Percentiles rank a stretch among this genome's conserved stretches.
These are phyloP conservation scores for Lutjanus campechanus DNA, from an alignment of 2,797 vertebrate species.

Conservation along the genomic window DNA sequence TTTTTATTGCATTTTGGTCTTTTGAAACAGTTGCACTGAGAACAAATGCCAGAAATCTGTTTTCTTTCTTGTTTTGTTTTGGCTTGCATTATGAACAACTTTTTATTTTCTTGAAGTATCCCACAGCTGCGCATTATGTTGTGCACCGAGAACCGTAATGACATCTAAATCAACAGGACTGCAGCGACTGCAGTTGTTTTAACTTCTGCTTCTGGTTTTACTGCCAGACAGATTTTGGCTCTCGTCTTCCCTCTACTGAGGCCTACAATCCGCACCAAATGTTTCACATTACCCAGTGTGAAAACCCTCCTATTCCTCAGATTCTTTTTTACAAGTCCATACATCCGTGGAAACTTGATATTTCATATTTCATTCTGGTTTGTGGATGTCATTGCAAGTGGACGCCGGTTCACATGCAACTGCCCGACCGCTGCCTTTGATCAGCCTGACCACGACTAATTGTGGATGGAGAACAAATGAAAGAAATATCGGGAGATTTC, in stretches of 20 bases:
- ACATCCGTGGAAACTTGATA: slow-evolving; percentile 98
- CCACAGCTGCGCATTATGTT: slow-evolving; percentile 54
- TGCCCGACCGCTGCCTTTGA: slow-evolving; percentile 92
- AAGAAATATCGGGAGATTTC: slow-evolving; percentile 99
- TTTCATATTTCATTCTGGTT: slow-evolving; percentile 99
- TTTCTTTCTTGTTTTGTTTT: slow-evolving; percentile 34
- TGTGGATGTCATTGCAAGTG: slow-evolving; percentile 97
- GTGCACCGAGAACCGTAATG: slow-evolving; percentile 71
- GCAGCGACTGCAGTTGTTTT: slow-evolving; percentile 85
- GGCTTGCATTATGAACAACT: slow-evolving; percentile 61
- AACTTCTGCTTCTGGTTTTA: slow-evolving; percentile 92
- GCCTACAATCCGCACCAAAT: slow-evolving; percentile 97
- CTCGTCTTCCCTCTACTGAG: slow-evolving; percentile 85
- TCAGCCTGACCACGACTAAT: slow-evolving; percentile 97
- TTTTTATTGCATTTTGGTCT: background rate
- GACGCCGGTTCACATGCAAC: slow-evolving; percentile 99
- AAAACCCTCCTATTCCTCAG: slow-evolving; percentile 98
- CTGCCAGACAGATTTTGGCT: slow-evolving; percentile 90
- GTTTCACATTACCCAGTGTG: slow-evolving; percentile 99
- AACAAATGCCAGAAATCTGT: slow-evolving; percentile 37
- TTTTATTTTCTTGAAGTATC: slow-evolving; percentile 39
- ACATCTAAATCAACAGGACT: slow-evolving; percentile 90
- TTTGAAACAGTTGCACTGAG: slow-evolving; percentile 32
- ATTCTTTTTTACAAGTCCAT: slow-evolving; percentile 99
- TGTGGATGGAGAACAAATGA: slow-evolving; percentile 98